Conservation (phyloP, 2,113 vertebrate species). For the Aplodontia rufa region DNA sequence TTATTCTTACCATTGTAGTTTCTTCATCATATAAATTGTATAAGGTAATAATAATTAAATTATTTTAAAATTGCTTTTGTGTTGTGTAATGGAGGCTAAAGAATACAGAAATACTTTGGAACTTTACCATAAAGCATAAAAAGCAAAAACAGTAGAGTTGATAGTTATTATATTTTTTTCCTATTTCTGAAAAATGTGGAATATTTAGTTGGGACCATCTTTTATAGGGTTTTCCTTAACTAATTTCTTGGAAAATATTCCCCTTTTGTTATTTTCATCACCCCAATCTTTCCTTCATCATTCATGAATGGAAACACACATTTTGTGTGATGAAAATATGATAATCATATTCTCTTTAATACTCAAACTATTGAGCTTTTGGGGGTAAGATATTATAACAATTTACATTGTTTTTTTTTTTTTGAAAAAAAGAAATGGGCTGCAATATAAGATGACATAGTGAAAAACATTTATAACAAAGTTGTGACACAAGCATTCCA, state of each 20-base stretch:
- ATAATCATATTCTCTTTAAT: background rate
- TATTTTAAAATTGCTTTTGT: background rate
- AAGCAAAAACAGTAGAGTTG: background rate
- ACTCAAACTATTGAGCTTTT: background rate
- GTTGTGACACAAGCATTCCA: background rate
- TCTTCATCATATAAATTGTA: background rate
- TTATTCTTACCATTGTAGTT: background rate
- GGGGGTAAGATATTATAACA: background rate
- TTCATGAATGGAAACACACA: background rate
- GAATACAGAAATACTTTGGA: background rate
- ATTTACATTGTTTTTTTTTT: background rate
- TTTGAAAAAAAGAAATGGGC: background rate
- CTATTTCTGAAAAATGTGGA: background rate
- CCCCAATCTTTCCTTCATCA: background rate
- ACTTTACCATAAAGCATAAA: background rate
- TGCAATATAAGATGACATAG: background rate
- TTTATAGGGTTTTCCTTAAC: background rate
- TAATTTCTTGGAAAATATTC: background rate
- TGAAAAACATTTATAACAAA: background rate
- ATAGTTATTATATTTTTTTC: background rate
- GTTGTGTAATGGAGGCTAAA: background rate
- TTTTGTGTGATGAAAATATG: background rate
- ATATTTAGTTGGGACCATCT: background rate
- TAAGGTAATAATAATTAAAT: background rate
- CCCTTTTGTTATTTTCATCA: background rate